A percentile compares a stretch with the other conserved stretches of the same genome.
These are phyloP conservation scores for Urocolius indicus DNA, from an alignment of 2,113 vertebrate species.

Conservation along the genomic window DNA sequence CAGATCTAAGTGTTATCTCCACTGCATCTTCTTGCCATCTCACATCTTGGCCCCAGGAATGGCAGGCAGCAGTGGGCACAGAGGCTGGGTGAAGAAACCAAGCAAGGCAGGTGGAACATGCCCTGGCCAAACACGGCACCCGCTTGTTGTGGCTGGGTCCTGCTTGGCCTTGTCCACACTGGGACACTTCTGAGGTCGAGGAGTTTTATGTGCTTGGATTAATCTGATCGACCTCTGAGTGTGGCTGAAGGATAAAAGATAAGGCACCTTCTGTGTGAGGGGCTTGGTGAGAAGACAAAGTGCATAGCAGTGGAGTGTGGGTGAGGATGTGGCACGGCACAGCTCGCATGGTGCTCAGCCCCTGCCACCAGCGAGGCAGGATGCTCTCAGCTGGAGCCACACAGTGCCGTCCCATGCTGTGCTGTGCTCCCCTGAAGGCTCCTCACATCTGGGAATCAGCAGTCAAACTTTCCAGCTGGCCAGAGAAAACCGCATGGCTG, in stretches of 20 bases:
- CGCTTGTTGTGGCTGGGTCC: not conserved
- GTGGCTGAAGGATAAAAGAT: not conserved
- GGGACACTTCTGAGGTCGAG: rapidly evolving
- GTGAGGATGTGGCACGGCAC: not conserved
- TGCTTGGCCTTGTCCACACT: rapidly evolving
- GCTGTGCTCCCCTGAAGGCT: not conserved
- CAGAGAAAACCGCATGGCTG: not conserved
- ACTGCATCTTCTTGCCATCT: not conserved
- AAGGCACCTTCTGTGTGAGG: not conserved
- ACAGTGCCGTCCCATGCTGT: not conserved
- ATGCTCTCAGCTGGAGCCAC: not conserved
- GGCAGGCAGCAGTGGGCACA: not conserved
- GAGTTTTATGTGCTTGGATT: not conserved
- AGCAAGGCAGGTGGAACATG: not conserved
- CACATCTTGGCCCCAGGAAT: not conserved
- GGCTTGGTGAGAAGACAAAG: not conserved
- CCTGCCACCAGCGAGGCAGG: not conserved
- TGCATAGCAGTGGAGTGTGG: rapidly evolving
- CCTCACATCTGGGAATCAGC: constrained; percentile 40
- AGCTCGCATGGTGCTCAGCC: not conserved
- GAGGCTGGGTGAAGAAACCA: not conserved
- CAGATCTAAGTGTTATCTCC: not conserved
- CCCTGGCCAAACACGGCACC: rapidly evolving
- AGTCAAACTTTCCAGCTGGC: constrained; percentile 51
- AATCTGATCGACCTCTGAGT: rapidly evolving